phyloP scores from a whole-genome alignment of 2,113 vertebrate genomes.

The Seriola dumerili region DNA sequence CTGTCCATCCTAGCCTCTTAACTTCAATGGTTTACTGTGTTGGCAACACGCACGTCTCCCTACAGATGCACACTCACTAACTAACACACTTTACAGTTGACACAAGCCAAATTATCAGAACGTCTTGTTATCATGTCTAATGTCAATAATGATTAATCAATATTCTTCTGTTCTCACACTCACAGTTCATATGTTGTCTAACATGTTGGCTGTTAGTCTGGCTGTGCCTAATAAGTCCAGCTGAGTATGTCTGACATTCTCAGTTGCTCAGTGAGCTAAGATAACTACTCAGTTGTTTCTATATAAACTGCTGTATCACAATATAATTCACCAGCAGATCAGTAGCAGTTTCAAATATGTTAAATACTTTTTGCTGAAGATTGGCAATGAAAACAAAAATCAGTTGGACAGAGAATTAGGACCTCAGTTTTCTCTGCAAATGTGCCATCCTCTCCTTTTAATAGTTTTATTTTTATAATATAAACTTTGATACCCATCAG shows the following conservation, averaged over 20 bases:
- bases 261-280: background rate
- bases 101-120: background rate
- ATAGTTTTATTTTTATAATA: background rate
- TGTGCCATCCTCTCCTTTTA: background rate
- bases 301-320: background rate
- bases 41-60: background rate
- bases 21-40: background rate
- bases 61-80: background rate
- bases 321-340: background rate
- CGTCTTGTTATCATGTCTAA: background rate
- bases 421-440: background rate
- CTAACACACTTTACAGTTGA: background rate
- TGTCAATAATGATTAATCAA: slow-evolving; percentile 4
- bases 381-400: background rate
- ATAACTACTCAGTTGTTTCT: background rate
- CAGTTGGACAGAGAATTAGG: background rate
- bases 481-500: background rate
- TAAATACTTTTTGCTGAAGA: background rate
- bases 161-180: background rate
- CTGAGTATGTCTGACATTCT: background rate
- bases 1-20: background rate
- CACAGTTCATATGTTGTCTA: background rate
- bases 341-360: background rate
- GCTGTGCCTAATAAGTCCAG: background rate
- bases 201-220: background rate